These are phyloP conservation scores for Uromys caudimaculatus DNA, from an alignment of 2,797 vertebrate species.

Conservation along the genomic window DNA sequence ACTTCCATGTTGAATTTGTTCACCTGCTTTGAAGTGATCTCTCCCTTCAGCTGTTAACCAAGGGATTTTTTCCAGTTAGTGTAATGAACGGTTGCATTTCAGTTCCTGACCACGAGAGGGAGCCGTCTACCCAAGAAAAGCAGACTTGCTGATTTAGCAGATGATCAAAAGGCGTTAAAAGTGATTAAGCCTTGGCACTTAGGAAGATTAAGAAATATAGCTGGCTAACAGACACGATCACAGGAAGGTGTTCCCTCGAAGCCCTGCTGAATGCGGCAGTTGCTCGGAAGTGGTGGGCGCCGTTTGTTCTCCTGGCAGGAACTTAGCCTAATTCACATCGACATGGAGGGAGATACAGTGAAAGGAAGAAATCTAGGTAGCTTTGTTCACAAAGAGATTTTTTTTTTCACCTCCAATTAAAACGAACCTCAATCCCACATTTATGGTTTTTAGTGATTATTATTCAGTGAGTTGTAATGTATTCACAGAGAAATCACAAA, in stretches of 20 bases:
- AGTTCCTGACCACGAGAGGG: slow-evolving; percentile 91
- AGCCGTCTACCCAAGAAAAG: slow-evolving; percentile 87
- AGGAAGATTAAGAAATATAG: slow-evolving; percentile 85
- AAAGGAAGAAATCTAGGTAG: slow-evolving; percentile 56
- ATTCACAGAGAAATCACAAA: slow-evolving; percentile 74
- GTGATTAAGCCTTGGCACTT: slow-evolving; percentile 84
- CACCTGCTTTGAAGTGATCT: slow-evolving; percentile 26
- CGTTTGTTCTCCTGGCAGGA: slow-evolving; percentile 61
- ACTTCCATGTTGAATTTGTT: slow-evolving; percentile 51
- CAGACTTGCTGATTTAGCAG: slow-evolving; percentile 55
- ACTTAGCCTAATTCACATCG: slow-evolving; percentile 53
- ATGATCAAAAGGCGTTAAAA: slow-evolving; percentile 83
- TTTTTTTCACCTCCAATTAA: neutral
- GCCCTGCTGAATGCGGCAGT: slow-evolving; percentile 69
- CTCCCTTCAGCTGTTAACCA: neutral
- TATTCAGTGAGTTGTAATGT: slow-evolving; percentile 72
- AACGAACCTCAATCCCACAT: slow-evolving; percentile 44
- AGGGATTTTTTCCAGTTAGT: slow-evolving; percentile 27
- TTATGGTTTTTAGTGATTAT: slow-evolving; percentile 61
- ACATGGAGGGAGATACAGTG: neutral
- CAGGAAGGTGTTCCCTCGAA: slow-evolving; percentile 72
- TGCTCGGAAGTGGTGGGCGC: slow-evolving; percentile 40
- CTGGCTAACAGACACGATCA: slow-evolving; percentile 79
- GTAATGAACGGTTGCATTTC: slow-evolving; percentile 68
- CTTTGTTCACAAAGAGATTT: slow-evolving; percentile 62